Evolutionary conservation across 2,888 invertebrate species (phyloP), one percentile per base, ranked within the genome.

Genomic region (Idaea aversata): DNA sequence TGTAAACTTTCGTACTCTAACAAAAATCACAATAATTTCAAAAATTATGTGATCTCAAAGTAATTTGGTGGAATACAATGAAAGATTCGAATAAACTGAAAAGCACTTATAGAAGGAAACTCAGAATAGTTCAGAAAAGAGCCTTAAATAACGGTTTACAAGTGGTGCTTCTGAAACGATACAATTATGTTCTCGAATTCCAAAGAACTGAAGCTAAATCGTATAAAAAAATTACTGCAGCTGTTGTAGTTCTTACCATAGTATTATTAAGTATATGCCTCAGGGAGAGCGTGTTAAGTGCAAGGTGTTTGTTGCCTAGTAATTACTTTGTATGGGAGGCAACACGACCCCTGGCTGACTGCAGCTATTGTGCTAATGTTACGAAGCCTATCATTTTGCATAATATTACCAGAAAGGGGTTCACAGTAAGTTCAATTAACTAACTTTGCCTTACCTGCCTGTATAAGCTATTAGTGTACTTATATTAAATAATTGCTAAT

Each of bases 291-390:
- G 72, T 94, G 72, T 76, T 94, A 74, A 94, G 94, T 77, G 92
- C 95, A 72, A 94, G 97, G 80, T 98, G 98, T 88, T 88, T 97
- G 72, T 82, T 98, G 81, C 95, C 96, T 72, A 97, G 96, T 86
- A 97, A 97, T 92, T 97, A 96, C 85, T 93, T 98, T 68, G 91
- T 97, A 72, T 97, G 97, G 97, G 98, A 98, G 90, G 96, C 96
- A 64, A 96, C 97, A 34, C 93, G 98, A 73, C 98, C 98, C 35
- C 93, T 97, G 64, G 96, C 97, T 34, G 94, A 97, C 88, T 98
- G 98, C 83, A 91, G 93, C 77, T 97, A 96, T 87, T 98, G 98
- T 88, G 88, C 90, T 75, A 95, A 95, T 75, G 91, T 97, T 68
- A 93, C 94, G 64, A 93, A 94, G 74, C 96, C 97, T 60, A 88